Evolutionary conservation across 2,797 vertebrate genomes (phyloP).

Genomic region (Poecile montanus): DNA sequence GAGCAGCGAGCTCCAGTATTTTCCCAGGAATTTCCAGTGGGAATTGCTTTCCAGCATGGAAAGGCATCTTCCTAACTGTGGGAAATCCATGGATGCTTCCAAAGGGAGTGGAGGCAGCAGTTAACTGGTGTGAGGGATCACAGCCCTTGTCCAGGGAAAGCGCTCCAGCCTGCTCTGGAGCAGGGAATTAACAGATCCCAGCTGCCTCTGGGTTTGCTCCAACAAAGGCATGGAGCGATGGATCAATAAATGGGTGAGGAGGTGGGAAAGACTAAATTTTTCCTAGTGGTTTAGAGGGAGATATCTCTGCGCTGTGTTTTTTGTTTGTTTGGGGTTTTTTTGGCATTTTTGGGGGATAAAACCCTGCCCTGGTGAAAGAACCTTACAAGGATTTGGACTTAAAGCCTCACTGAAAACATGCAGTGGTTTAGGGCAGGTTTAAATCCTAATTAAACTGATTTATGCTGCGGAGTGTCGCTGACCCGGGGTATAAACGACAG

Average conservation of each 20-base stretch:
- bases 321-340: neutral
- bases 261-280: neutral
- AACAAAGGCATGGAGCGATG: neutral
- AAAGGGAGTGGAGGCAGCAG: neutral
- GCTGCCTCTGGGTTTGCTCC: neutral
- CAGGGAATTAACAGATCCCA: neutral
- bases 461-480: neutral
- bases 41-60: neutral
- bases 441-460: neutral
- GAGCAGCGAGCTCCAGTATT: no score
- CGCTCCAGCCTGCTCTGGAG: neutral
- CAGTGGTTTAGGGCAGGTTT: neutral
- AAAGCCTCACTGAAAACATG: neutral
- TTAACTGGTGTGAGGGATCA: neutral
- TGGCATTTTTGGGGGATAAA: neutral
- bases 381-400: neutral
- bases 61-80: neutral
- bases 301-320: no score
- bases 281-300: neutral
- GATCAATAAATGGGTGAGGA: neutral
- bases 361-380: neutral
- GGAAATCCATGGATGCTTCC: neutral
- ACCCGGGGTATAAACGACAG: fast-evolving
- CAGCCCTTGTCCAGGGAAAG: neutral
- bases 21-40: neutral